Evolutionary conservation across 2,888 invertebrate species (phyloP), one percentile per base, ranked within the genome.

Genomic region (Thymelicus sylvestris): DNA sequence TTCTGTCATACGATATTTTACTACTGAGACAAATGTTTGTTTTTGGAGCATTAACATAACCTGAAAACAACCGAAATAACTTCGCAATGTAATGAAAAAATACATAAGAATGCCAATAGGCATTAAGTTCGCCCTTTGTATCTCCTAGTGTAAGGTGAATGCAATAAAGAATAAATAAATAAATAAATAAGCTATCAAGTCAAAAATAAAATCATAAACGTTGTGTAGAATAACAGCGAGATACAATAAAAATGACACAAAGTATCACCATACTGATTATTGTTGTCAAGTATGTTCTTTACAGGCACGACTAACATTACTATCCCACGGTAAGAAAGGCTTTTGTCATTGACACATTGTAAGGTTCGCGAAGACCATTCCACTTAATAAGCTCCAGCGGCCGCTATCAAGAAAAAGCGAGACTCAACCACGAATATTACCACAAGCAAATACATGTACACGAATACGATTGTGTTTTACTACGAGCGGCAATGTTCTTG

Each of bases 291-390:
- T 63, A 39, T 2, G 6, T 52, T 31, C 24, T 55, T 15, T 57
- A 57, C 38, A 13, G 52, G 47, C 44, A 38, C 55, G 44, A 47
- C 41, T 12, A 63, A 57, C n/a, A 55, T 48, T 38, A 48, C 47
- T 44, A 63, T 69, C 63, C 68, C 68, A 63, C 68, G 68, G 63
- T 57, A 57, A 19, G 63, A 63, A 59, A 63, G 52, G 38, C 63
- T 62, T 44, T 63, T 63, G 57, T 68, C 57, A 69, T 63, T 69
- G 63, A 69, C 68, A 69, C 68, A 69, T 69, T 69, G 68, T 62
- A 63, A 48, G 44, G 63, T 63, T 52, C 24, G 67, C 67, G 67
- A 62, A 61, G 38, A 67, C 52, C 52, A 67, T 62, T 67, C 67
- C 7, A 55, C 24, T 24, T 66, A 57, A 66, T 66, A 66, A 61